phyloP scores from a whole-genome alignment of 2,113 vertebrate species.

The Clupea harengus region DNA sequence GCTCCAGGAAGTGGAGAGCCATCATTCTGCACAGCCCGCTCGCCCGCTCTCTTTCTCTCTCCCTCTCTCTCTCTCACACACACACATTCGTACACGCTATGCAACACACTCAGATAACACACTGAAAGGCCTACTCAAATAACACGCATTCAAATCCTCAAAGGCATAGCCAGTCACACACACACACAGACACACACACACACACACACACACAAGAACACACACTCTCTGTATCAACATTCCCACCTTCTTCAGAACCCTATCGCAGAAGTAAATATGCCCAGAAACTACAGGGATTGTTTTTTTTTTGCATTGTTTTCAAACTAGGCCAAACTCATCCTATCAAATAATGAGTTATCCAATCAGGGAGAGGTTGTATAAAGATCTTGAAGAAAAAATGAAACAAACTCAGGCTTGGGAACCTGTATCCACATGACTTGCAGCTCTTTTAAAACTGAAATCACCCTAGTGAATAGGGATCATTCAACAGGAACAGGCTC shows the following conservation, averaged over 20 bases:
- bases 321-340: slow-evolving; percentile 61
- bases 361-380: slow-evolving; percentile 34
- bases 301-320: slow-evolving; percentile 60
- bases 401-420: neutral
- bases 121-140: neutral
- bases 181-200: slow-evolving; percentile 40
- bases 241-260: slow-evolving; percentile 53
- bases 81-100: neutral
- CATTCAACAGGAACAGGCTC: neutral
- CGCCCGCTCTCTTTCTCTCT: neutral
- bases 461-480: neutral
- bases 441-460: neutral
- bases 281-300: slow-evolving; percentile 62
- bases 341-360: slow-evolving; percentile 56
- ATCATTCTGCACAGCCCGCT: slow-evolving; percentile 25
- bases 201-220: slow-evolving; percentile 32
- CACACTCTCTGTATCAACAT: slow-evolving; percentile 21
- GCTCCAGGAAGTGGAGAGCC: slow-evolving; percentile 22
- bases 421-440: neutral
- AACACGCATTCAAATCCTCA: slow-evolving; percentile 3
- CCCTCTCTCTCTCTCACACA: neutral
- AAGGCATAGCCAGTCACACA: neutral
- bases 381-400: neutral
- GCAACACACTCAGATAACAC: neutral
- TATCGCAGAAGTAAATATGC: slow-evolving; percentile 64